Evolutionary conservation across 2,888 invertebrate species (phyloP).

Genomic region (Trichogramma evanescens): DNA sequence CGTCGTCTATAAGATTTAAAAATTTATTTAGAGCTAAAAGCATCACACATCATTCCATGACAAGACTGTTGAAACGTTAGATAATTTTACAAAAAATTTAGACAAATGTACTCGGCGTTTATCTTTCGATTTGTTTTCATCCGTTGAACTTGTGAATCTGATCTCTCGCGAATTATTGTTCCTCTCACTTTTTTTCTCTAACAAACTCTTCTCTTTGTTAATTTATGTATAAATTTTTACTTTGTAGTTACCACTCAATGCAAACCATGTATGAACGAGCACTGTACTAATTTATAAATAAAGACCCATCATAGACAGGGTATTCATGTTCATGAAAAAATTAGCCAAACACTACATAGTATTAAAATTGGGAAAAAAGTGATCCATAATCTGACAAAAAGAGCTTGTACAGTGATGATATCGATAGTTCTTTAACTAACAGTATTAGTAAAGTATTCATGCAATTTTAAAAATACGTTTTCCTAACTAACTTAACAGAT

Average conservation of each 20-base stretch:
- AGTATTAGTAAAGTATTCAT: constrained; percentile 23
- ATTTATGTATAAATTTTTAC: constrained; percentile 2
- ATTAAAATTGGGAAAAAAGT: neutral
- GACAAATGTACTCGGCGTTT: constrained; percentile 6
- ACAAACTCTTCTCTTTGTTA: constrained; percentile 21
- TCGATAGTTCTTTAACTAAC: constrained; percentile 18
- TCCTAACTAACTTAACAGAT: no score
- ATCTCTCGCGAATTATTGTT: neutral
- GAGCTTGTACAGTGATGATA: neutral
- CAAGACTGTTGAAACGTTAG: constrained; percentile 33
- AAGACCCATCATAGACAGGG: no score
- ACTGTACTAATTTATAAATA: no score
- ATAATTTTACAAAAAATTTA: constrained; percentile 12
- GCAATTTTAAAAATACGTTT: no score
- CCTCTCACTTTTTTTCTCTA: constrained; percentile 2
- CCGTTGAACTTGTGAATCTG: neutral
- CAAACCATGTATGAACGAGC: neutral
- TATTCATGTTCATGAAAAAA: no score
- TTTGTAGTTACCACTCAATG: constrained; percentile 14
- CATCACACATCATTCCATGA: constrained; percentile 38
- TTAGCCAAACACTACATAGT: no score
- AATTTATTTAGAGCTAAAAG: constrained; percentile 24
- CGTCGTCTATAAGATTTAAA: neutral
- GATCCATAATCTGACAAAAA: neutral
- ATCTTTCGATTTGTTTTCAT: neutral